Percentiles rank a stretch among this genome's conserved stretches.
Conservation (phyloP, 2,113 vertebrate species). For the Grallaria varia region DNA sequence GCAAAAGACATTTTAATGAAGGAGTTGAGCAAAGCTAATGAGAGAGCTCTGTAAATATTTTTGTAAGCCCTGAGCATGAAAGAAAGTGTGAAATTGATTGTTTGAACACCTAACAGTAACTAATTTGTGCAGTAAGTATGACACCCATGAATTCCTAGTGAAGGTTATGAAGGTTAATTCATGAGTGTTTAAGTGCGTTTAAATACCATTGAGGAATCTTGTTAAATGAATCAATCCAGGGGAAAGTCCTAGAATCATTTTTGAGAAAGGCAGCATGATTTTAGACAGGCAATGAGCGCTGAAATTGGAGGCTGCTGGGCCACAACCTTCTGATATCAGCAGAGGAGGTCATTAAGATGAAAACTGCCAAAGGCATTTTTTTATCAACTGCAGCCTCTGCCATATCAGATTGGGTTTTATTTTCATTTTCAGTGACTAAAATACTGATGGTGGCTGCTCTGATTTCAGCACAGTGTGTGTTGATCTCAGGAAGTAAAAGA, state of each 20-base stretch:
- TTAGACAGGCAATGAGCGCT: background rate
- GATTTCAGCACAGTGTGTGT: background rate
- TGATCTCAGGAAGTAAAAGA: background rate
- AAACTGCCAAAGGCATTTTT: background rate
- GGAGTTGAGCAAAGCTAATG: conserved; percentile 40
- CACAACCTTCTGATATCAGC: background rate
- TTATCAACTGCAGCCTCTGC: background rate
- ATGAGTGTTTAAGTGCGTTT: conserved; percentile 38
- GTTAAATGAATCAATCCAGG: conserved; percentile 25
- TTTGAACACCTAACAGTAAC: conserved; percentile 51
- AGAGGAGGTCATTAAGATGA: background rate
- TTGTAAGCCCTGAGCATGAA: conserved; percentile 38
- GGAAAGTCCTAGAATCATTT: background rate
- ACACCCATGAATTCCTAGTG: background rate
- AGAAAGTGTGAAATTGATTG: conserved; percentile 37
- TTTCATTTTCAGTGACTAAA: background rate
- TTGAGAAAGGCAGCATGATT: background rate
- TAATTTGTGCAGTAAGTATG: conserved; percentile 26
- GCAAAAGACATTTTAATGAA: background rate
- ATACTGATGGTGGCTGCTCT: background rate
- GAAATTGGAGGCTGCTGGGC: background rate
- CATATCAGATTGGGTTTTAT: background rate
- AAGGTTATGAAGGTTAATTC: conserved; percentile 57
- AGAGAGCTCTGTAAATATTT: conserved; percentile 52
- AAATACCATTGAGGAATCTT: conserved; percentile 1